phyloP scores from a whole-genome alignment of 1,140 invertebrate species.

The Oedothorax gibbosus region DNA sequence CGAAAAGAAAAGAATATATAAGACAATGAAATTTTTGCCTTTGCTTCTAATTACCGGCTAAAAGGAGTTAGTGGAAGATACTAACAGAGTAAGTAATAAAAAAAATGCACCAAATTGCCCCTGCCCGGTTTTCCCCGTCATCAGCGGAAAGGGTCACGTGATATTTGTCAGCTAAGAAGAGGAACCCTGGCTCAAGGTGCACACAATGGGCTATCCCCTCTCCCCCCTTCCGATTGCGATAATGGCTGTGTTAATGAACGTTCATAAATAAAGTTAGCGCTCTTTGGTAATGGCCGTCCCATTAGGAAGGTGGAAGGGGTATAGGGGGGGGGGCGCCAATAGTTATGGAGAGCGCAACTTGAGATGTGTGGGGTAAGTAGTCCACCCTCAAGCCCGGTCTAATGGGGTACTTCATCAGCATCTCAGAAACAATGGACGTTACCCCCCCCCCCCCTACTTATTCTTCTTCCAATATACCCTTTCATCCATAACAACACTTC shows the following conservation, averaged over 20 bases:
- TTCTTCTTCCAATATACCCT: slow-evolving; percentile 54
- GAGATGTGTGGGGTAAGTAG: slow-evolving; percentile 58
- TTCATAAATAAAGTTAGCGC: slow-evolving; percentile 61
- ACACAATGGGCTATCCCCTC: slow-evolving; percentile 54
- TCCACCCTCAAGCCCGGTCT: slow-evolving; percentile 28
- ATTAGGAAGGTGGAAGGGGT: slow-evolving; percentile 41
- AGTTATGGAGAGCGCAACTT: slow-evolving; percentile 51
- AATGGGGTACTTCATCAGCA: slow-evolving; percentile 61
- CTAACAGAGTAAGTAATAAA: slow-evolving; percentile 4
- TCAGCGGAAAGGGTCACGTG: slow-evolving; percentile 51
- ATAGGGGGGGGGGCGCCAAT: slow-evolving; percentile 42
- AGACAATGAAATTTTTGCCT: slow-evolving; percentile 53
- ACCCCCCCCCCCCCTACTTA: slow-evolving; percentile 19
- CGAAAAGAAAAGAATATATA: slow-evolving; percentile 24
- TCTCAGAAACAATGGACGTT: slow-evolving; percentile 58
- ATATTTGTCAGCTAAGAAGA: slow-evolving; percentile 53
- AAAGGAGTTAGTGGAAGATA: neutral
- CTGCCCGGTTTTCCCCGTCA: slow-evolving; percentile 50
- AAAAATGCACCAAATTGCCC: slow-evolving; percentile 39
- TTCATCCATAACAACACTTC: slow-evolving; percentile 51
- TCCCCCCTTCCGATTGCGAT: slow-evolving; percentile 56
- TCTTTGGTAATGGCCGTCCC: slow-evolving; percentile 56
- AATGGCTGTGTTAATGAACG: slow-evolving; percentile 61
- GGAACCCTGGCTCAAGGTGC: slow-evolving; percentile 26
- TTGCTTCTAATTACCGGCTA: slow-evolving; percentile 53